Evolutionary conservation across 92 coral and sea anemone genomes (phyloP).

Genomic region (Umimayanthus chanpuru): DNA sequence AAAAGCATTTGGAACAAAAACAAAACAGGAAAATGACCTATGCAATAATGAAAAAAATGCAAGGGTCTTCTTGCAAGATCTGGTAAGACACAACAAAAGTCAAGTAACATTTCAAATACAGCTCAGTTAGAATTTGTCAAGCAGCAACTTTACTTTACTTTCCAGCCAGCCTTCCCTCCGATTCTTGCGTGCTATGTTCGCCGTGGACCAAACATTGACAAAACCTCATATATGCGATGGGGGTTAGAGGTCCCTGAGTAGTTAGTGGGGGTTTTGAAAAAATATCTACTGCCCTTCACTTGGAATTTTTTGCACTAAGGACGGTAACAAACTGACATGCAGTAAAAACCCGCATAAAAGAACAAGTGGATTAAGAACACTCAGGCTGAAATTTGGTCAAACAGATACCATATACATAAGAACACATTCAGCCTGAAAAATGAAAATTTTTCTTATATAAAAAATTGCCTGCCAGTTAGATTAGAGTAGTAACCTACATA

Average conservation of each 20-base stretch:
- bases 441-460: too few relatives aligned
- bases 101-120: neutral
- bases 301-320: neutral
- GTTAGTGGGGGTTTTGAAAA: too few relatives aligned
- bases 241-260: too few relatives aligned
- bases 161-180: neutral
- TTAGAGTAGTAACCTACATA: too few relatives aligned
- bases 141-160: neutral
- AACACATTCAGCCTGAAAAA: too few relatives aligned
- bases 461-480: too few relatives aligned
- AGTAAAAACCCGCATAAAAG: too few relatives aligned
- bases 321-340: neutral
- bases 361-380: too few relatives aligned
- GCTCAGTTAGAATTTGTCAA: neutral
- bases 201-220: neutral
- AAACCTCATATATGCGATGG: too few relatives aligned
- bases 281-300: neutral
- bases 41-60: neutral
- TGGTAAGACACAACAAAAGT: neutral
- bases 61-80: neutral
- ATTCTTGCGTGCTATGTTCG: neutral
- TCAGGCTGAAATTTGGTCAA: too few relatives aligned
- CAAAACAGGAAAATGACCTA: neutral
- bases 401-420: too few relatives aligned
- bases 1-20: neutral